A percentile compares a stretch with the other conserved stretches of the same genome.
These are phyloP conservation scores for Macrosoma leucophasiata DNA, from an alignment of 2,888 invertebrate genomes.

Conservation along the genomic window DNA sequence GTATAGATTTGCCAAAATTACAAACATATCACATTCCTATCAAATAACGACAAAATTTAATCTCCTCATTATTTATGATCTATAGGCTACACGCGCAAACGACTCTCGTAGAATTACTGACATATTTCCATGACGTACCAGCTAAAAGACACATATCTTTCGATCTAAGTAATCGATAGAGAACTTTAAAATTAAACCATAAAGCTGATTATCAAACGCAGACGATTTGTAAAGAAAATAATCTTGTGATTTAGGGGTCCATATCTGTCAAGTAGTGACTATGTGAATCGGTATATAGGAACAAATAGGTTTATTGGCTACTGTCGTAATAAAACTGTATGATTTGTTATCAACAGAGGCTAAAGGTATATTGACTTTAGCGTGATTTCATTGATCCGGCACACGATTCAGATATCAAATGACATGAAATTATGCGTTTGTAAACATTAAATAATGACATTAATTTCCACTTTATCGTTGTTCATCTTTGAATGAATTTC, in stretches of 20 bases:
- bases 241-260: slow-evolving; percentile 57
- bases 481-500: too few relatives aligned
- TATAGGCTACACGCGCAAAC: slow-evolving; percentile 38
- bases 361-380: slow-evolving; percentile 35
- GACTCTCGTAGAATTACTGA: slow-evolving; percentile 48
- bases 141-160: slow-evolving; percentile 32
- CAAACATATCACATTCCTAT: too few relatives aligned
- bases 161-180: slow-evolving; percentile 12
- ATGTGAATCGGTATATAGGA: slow-evolving; percentile 55
- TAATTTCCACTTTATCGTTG: too few relatives aligned
- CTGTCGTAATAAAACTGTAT: slow-evolving; percentile 55
- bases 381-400: slow-evolving; percentile 37
- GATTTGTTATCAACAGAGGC: slow-evolving; percentile 50
- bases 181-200: slow-evolving; percentile 22
- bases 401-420: slow-evolving; percentile 28
- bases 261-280: slow-evolving; percentile 62
- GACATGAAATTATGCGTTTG: slow-evolving; percentile 22
- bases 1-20: too few relatives aligned
- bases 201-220: slow-evolving; percentile 28
- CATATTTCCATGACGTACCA: slow-evolving; percentile 40
- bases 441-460: too few relatives aligned
- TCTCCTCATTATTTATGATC: slow-evolving; percentile 38
- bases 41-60: slow-evolving; percentile 25
- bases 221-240: slow-evolving; percentile 49
- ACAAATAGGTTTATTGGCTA: slow-evolving; percentile 71